Evolutionary conservation across 2,888 invertebrate genomes (phyloP).

Genomic region (Polydrusus tereticollis): DNA sequence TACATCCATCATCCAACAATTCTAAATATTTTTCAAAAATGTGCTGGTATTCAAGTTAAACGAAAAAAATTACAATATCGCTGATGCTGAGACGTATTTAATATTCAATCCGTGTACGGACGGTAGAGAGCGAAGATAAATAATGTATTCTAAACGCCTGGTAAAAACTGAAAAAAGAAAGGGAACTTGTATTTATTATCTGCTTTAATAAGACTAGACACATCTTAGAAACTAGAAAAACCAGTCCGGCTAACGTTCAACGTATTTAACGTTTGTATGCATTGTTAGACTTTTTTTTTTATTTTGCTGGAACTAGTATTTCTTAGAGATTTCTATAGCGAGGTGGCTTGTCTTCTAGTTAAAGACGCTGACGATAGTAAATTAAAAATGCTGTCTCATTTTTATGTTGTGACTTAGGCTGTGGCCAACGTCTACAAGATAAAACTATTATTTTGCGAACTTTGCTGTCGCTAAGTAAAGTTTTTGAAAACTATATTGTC

Average conservation of each 20-base stretch:
- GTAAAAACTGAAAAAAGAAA: slow-evolving; percentile 36
- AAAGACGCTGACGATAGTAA: no score
- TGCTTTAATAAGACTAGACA: slow-evolving; percentile 37
- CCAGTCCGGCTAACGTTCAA: slow-evolving; percentile 30
- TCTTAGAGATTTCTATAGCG: slow-evolving; percentile 15
- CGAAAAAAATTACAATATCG: slow-evolving; percentile 16
- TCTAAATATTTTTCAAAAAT: background rate
- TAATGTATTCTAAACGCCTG: slow-evolving; percentile 36
- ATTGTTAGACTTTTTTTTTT: slow-evolving; percentile 8
- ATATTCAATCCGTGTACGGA: slow-evolving; percentile 28
- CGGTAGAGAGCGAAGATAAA: slow-evolving; percentile 26
- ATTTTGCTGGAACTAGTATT: slow-evolving; percentile 10
- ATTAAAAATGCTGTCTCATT: no score
- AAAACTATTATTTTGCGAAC: no score
- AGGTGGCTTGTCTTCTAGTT: no score
- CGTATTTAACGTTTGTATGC: slow-evolving; percentile 21
- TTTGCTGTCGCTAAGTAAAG: no score
- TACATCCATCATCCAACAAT: no score
- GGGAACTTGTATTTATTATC: slow-evolving; percentile 43
- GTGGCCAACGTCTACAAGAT: no score
- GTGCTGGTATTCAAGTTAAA: background rate
- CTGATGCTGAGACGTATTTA: slow-evolving; percentile 14
- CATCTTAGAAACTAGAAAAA: slow-evolving; percentile 46
- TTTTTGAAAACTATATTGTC: no score
- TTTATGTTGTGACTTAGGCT: no score